These are phyloP conservation scores for Eurystomus gularis DNA, from an alignment of 2,113 vertebrate species.

Conservation along the genomic window DNA sequence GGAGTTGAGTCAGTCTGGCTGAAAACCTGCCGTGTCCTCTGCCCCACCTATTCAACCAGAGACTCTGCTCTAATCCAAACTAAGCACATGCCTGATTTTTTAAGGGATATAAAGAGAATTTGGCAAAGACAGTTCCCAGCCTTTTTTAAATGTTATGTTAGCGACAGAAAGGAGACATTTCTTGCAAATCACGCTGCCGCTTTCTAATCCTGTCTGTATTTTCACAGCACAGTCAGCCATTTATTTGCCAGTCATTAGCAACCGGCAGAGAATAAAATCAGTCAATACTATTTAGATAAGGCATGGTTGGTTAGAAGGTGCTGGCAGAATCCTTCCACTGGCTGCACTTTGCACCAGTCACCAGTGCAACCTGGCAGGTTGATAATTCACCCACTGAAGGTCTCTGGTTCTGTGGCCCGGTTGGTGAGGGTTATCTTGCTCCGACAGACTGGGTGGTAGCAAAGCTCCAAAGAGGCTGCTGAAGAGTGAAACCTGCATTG, in stretches of 20 bases:
- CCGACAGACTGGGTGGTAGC: background rate
- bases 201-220: background rate
- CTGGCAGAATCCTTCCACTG: background rate
- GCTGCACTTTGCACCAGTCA: background rate
- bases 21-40: background rate
- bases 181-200: background rate
- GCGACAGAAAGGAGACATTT: background rate
- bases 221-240: background rate
- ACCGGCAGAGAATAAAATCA: background rate
- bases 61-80: background rate
- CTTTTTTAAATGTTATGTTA: background rate
- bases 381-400: background rate
- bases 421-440: background rate
- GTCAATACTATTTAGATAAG: background rate
- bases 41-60: background rate
- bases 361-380: background rate
- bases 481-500: background rate
- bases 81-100: background rate
- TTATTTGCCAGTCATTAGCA: slow-evolving; percentile 24
- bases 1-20: background rate
- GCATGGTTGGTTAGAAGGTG: background rate
- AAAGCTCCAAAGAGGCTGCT: background rate
- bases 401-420: background rate
- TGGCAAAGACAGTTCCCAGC: background rate
- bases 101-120: background rate